Conservation (phyloP, 2,888 invertebrate genomes). For the Sepioteuthis lessoniana region DNA sequence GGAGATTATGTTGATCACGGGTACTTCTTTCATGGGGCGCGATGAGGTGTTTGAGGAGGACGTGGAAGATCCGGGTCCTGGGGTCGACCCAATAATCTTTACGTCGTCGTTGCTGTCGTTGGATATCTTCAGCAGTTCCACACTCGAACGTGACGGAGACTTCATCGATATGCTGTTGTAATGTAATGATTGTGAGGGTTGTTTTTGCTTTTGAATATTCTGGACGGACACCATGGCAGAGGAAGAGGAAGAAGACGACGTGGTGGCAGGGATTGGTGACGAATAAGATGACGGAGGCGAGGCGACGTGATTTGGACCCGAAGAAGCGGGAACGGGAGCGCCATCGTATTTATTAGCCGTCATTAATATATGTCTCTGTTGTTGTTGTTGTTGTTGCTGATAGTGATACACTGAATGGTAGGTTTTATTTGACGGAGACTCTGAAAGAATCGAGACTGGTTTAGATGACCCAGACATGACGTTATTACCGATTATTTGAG, state of each 20-base stretch:
- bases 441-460: background rate
- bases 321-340: background rate
- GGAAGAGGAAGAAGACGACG: background rate
- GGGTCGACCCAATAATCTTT: background rate
- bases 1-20: constrained; percentile 42
- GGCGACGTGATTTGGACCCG: background rate
- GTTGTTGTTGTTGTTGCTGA: constrained; percentile 2
- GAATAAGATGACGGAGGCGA: constrained; percentile 15
- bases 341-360: background rate
- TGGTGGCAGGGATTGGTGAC: background rate
- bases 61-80: background rate
- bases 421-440: background rate
- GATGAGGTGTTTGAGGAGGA: background rate
- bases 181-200: background rate
- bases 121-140: constrained; percentile 16
- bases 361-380: constrained; percentile 37
- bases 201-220: constrained; percentile 15
- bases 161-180: background rate
- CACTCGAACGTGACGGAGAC: background rate
- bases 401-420: constrained; percentile 35
- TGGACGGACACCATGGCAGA: constrained; percentile 34
- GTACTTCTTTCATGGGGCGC: constrained; percentile 35
- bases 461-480: background rate
- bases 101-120: constrained; percentile 34
- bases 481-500: background rate